These are phyloP conservation scores for Oreochromis tanganicae DNA, from an alignment of 2,113 vertebrate genomes.

Conservation along the genomic window DNA sequence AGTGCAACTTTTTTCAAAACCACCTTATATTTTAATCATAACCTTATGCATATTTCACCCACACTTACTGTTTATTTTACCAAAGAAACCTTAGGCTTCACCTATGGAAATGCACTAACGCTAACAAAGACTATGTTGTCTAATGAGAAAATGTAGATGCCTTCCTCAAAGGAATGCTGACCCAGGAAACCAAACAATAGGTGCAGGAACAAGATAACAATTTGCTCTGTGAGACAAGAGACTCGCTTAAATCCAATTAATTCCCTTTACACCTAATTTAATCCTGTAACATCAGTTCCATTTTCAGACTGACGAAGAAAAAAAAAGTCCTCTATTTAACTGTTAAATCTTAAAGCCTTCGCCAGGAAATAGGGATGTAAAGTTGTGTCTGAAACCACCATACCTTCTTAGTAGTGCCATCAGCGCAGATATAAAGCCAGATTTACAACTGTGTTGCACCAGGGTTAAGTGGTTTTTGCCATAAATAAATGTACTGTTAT, in stretches of 20 bases:
- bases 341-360: neutral
- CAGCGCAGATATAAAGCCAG: neutral
- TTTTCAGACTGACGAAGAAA: neutral
- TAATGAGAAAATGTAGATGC: neutral
- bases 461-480: neutral
- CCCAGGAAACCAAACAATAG: neutral
- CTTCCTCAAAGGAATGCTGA: neutral
- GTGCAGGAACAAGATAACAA: neutral
- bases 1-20: neutral
- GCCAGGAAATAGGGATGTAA: neutral
- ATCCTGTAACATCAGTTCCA: neutral
- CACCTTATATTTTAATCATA: neutral
- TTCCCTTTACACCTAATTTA: neutral
- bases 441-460: neutral
- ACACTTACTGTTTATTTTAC: neutral
- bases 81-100: neutral
- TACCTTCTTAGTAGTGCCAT: neutral
- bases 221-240: neutral
- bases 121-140: neutral
- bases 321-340: neutral
- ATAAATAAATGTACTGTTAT: neutral
- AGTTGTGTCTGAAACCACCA: neutral
- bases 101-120: neutral
- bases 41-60: neutral
- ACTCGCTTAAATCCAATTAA: conserved; percentile 13